Evolutionary conservation across 2,888 invertebrate genomes (phyloP).

Genomic region (Gasteruption jaculator): DNA sequence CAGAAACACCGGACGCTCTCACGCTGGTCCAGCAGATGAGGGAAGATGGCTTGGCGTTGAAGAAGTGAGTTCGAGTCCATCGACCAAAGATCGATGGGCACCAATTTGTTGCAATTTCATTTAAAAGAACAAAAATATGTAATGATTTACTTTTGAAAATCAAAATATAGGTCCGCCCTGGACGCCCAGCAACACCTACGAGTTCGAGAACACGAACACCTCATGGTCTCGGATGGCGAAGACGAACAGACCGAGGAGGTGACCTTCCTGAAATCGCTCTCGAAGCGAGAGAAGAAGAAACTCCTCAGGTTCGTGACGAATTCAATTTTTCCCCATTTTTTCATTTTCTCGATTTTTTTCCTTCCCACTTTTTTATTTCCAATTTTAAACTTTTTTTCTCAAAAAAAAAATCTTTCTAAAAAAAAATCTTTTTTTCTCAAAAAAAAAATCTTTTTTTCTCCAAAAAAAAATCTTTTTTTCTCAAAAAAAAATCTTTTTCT

Average conservation of each 20-base stretch:
- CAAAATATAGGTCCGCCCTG: slow-evolving; percentile 38
- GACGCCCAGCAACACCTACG: slow-evolving; percentile 58
- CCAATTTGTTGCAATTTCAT: neutral
- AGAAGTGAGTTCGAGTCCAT: slow-evolving; percentile 56
- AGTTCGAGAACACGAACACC: slow-evolving; percentile 56
- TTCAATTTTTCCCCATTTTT: too few relatives aligned
- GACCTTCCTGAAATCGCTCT: slow-evolving; percentile 77
- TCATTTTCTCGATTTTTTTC: slow-evolving; percentile 4
- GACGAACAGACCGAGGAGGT: slow-evolving; percentile 62
- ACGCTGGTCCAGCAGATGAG: slow-evolving; percentile 85
- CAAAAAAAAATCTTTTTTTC: slow-evolving; percentile 7
- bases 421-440: too few relatives aligned
- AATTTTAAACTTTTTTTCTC: neutral
- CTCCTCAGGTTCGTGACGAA: slow-evolving; percentile 65
- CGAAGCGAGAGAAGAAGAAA: slow-evolving; percentile 85
- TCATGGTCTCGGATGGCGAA: slow-evolving; percentile 49
- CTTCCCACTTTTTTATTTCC: slow-evolving; percentile 1
- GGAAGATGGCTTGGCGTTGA: slow-evolving; percentile 86
- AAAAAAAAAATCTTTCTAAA: slow-evolving; percentile 1
- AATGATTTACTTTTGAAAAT: neutral
- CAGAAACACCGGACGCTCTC: slow-evolving; percentile 65
- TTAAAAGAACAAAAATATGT: neutral
- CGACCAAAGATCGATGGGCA: slow-evolving; percentile 4
- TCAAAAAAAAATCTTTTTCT: neutral
- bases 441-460: neutral